Evolutionary conservation across 2,888 invertebrate species (phyloP).

Genomic region (Chironomus riparius): DNA sequence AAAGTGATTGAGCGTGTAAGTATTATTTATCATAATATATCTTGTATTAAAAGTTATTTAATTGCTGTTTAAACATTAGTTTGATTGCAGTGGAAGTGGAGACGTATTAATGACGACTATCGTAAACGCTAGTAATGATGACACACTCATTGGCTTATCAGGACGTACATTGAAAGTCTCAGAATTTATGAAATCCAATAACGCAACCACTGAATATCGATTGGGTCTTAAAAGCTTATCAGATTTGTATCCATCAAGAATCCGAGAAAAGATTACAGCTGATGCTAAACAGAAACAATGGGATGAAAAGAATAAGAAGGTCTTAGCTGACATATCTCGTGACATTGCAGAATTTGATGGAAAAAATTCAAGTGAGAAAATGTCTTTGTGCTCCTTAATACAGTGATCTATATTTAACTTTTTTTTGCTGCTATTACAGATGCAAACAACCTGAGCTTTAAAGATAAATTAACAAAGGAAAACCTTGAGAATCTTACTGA

Average conservation of each 20-base stretch:
- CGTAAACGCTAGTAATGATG: slow-evolving; percentile 57
- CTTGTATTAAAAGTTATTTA: not conserved
- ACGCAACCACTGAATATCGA: slow-evolving; percentile 75
- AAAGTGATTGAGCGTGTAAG: slow-evolving; percentile 78
- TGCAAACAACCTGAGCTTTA: slow-evolving; percentile 41
- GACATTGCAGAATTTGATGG: slow-evolving; percentile 67
- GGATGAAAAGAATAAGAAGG: slow-evolving; percentile 73
- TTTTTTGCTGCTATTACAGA: not conserved
- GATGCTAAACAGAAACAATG: slow-evolving; percentile 73
- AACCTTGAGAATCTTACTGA: slow-evolving; percentile 83
- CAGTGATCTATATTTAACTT: not conserved
- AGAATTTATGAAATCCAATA: slow-evolving; percentile 41
- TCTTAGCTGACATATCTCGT: slow-evolving; percentile 67
- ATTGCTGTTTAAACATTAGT: slow-evolving; percentile 35
- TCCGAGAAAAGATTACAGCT: slow-evolving; percentile 71
- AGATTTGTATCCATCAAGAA: slow-evolving; percentile 75
- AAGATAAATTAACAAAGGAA: slow-evolving; percentile 77
- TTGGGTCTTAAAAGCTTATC: slow-evolving; percentile 79
- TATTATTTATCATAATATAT: not conserved
- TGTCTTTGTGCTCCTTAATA: no score
- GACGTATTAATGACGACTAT: slow-evolving; percentile 87
- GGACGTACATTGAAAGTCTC: slow-evolving; percentile 71
- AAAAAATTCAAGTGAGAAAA: slow-evolving; percentile 41
- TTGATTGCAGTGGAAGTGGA: slow-evolving; percentile 93
- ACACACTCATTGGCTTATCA: slow-evolving; percentile 71